Percentiles rank a stretch among this genome's conserved stretches.
Evolutionary conservation across 2,797 vertebrate genomes (phyloP).

Genomic region (Masticophis lateralis): DNA sequence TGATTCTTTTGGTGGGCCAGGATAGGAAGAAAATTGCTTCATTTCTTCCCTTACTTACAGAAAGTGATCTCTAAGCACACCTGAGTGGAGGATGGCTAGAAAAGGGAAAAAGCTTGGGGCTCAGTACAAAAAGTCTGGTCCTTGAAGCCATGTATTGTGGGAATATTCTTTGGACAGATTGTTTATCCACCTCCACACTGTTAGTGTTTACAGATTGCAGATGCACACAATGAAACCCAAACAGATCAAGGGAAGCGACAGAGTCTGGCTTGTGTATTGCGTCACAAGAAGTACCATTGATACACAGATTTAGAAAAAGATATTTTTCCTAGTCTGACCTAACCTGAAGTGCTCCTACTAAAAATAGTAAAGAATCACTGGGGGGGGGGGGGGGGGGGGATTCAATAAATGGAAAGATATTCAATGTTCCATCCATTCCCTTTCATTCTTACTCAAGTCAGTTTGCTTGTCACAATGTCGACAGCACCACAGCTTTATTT

Average conservation of each 20-base stretch:
- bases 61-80: neutral
- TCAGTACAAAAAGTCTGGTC: neutral
- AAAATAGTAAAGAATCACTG: neutral
- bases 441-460: neutral
- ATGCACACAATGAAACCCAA: neutral
- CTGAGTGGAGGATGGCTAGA: neutral
- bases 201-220: neutral
- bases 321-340: neutral
- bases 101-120: neutral
- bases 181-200: neutral
- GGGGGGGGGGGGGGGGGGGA: rapidly evolving
- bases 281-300: neutral
- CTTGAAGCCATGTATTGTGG: neutral
- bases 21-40: neutral
- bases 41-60: neutral
- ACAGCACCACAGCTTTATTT: neutral
- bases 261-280: neutral
- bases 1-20: neutral
- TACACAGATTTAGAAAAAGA: neutral
- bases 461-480: too few relatives aligned
- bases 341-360: neutral
- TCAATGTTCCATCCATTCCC: neutral
- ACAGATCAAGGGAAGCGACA: neutral
- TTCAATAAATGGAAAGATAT: neutral
- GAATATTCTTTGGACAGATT: neutral